Evolutionary conservation across 2,888 invertebrate genomes (phyloP).

Genomic region (Leucophenga montana): DNA sequence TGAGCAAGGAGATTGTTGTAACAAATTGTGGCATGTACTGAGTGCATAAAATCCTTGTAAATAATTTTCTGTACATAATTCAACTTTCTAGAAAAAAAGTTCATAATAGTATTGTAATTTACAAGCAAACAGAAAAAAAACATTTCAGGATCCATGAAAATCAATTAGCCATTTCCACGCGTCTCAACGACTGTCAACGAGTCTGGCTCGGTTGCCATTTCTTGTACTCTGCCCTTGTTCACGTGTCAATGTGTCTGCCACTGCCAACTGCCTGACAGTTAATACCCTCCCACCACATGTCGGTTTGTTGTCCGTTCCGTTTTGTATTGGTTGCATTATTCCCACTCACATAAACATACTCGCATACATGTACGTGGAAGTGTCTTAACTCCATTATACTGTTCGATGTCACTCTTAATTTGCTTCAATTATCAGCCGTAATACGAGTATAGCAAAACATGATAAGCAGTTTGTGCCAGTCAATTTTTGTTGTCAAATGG

Average conservation of each 20-base stretch:
- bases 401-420: conserved; percentile 69
- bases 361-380: conserved; percentile 35
- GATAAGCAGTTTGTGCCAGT: conserved; percentile 1
- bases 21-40: conserved; percentile 54
- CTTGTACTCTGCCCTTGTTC: too few relatives aligned
- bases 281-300: conserved; percentile 14
- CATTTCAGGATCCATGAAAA: too few relatives aligned
- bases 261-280: conserved; percentile 32
- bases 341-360: background rate
- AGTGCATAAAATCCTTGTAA: conserved; percentile 12
- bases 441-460: conserved; percentile 35
- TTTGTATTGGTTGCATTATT: background rate
- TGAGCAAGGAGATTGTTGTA: conserved; percentile 54
- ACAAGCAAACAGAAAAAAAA: too few relatives aligned
- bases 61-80: too few relatives aligned
- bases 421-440: conserved; percentile 57
- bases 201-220: too few relatives aligned
- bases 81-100: too few relatives aligned
- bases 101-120: too few relatives aligned
- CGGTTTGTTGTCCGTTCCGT: too few relatives aligned
- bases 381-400: conserved; percentile 66
- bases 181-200: too few relatives aligned
- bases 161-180: too few relatives aligned
- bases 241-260: conserved; percentile 23
- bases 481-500: too few relatives aligned